phyloP scores from a whole-genome alignment of 2,888 invertebrate genomes.

The Drosophila suboccidentalis region DNA sequence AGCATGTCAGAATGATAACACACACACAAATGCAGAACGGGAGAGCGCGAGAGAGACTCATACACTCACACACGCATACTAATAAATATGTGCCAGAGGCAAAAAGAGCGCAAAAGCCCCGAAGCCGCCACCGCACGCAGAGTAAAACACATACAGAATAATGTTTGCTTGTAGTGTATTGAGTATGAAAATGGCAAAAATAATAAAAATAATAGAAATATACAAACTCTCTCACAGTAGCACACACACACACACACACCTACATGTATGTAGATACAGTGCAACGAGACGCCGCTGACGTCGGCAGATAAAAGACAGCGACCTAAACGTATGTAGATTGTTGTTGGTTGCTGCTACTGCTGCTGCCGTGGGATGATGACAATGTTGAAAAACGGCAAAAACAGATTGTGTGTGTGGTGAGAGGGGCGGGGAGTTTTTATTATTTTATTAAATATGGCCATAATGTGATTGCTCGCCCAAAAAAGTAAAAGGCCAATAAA shows the following conservation, averaged over 20 bases:
- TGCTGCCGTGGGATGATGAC: constrained; percentile 27
- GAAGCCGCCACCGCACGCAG: constrained; percentile 34
- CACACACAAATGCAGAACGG: constrained; percentile 21
- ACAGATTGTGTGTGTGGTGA: background rate
- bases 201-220: constrained; percentile 24
- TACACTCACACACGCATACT: constrained; percentile 2
- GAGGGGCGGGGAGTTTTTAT: background rate
- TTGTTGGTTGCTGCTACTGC: constrained; percentile 4
- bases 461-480: constrained; percentile 28
- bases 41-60: constrained; percentile 9
- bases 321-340: constrained; percentile 28
- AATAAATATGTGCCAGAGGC: constrained; percentile 50
- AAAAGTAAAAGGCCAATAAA: constrained; percentile 60
- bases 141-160: constrained; percentile 32
- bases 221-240: background rate
- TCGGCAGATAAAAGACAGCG: constrained; percentile 61
- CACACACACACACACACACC: constrained; percentile 2
- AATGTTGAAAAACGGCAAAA: constrained; percentile 57
- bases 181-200: constrained; percentile 65
- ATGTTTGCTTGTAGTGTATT: constrained; percentile 49
- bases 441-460: constrained; percentile 4
- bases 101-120: constrained; percentile 49
- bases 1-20: constrained; percentile 79
- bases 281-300: constrained; percentile 64
- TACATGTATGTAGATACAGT: background rate